Evolutionary conservation across 2,113 vertebrate species (phyloP), one percentile per base, ranked within the genome.

Genomic region (Chamaea fasciata): DNA sequence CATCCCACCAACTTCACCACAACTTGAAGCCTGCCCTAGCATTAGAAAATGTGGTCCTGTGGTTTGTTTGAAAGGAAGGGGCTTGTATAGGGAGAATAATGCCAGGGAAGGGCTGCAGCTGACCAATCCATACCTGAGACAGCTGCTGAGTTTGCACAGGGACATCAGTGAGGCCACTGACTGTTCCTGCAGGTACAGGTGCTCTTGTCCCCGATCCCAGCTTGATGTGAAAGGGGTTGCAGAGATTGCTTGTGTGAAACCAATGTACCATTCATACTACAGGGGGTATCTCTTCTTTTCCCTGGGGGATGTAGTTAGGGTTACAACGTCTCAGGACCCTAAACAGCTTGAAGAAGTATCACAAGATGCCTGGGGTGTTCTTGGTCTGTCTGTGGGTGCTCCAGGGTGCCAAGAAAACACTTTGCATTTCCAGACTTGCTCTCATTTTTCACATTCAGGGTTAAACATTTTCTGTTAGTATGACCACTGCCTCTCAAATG

Each of bases 401-500:
- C 71, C 78, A 90, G 24, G 6, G 23, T 84, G 74, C 49, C 63
- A 52, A 31, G n/a, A 60, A 80, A 49, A 91, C 69, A 35, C 44
- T 85, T 90, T 74, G 86, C 67, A 52, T 97, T 95, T 97, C 82
- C 93, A 93, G 60, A 81, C 50, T 52, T 81, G 27, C 1, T 1
- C 56, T 94, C 86, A 13, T 92, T 92, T 89, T 86, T 94, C 73
- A 83, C 47, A 23, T 94, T 92, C 53, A 59, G 80, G 71, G 63
- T 37, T 63, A 47, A 57, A 41, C 20, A 24, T 77, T 63, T 41
- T 30, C 55, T 80, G 17, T 47, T 13, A 30, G 55, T 33, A 11
- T 7, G 8, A 74, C 77, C 15, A 30, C 31, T 87, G 50, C 53
- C 90, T 88, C 63, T 87, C 64, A 41, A 37, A 26, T 37, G 21